Base-by-base conservation (phyloP, 2,888 invertebrate genomes). In the Apamea anceps region DNA sequence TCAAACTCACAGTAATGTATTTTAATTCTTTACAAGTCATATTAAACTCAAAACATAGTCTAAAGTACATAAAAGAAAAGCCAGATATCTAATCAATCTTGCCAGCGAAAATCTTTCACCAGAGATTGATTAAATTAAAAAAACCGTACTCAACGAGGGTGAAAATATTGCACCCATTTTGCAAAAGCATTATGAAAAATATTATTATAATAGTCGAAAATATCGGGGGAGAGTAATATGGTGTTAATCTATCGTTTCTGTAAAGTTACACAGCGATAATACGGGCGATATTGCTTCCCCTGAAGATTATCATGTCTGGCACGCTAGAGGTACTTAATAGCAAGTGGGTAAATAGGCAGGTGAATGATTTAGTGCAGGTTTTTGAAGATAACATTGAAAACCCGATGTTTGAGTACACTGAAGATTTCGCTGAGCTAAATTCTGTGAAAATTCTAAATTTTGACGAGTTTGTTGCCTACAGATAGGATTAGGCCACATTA, bases 231-330 rank as follows among this genome's bases (percentile, higher is more conserved):
- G 91, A 91, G 93, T 92, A 94, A 94, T 94, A 94, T 91, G 85
- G 92, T 91, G 93, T 93, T 94, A 94, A 92, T 91, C 90, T 91
- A 91, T 91, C 94, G 90, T 90, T 89, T 90, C 87, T 89, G 88
- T 88, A 87, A 91, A 93, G 92, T 92, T 93, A 92, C 91, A 92
- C 85, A 89, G 86, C 85, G 88, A 92, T 93, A 92, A 92, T 92
- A 91, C 91, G 88, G 86, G 83, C 82, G 91, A 95, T 95, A 95
- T 95, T 94, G 91, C 93, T 89, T 83, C 88, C 89, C 88, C 88
- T 81, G 86, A 87, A 92, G 94, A 94, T 95, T 94, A 94, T 92
- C 92, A 90, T 88, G 93, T 93, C 94, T 94, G 92, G 85, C 83
- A 88, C 81, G 81, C 80, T 82, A 84, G 82, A 75, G 77, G 85